A percentile compares a stretch with the other conserved stretches of the same genome.
These are phyloP conservation scores for Chloroceryle aenea DNA, from an alignment of 2,113 vertebrate genomes.

Conservation along the genomic window DNA sequence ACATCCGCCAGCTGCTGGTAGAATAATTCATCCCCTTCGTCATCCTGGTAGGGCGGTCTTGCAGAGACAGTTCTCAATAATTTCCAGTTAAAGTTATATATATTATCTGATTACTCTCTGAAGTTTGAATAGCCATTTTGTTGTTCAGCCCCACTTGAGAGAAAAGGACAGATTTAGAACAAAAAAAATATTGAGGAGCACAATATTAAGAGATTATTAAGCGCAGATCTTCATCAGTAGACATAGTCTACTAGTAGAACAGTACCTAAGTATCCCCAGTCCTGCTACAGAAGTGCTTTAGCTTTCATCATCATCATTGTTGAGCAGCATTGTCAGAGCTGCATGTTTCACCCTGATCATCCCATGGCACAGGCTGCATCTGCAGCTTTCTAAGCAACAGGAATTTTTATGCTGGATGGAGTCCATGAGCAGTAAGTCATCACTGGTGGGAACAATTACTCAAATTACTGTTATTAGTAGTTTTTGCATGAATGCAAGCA, in stretches of 20 bases:
- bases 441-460: background rate
- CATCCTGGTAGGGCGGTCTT: no score
- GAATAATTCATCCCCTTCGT: no score
- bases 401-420: background rate
- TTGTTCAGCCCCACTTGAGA: background rate
- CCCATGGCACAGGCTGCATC: background rate
- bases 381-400: background rate
- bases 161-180: background rate
- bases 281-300: background rate
- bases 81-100: background rate
- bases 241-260: background rate
- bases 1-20: no score
- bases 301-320: background rate
- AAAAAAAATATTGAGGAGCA: background rate
- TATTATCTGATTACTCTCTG: background rate
- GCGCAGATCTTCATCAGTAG: background rate
- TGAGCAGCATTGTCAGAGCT: background rate
- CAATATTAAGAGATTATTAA: background rate
- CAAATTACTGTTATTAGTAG: constrained; percentile 27
- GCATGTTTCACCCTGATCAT: background rate
- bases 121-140: background rate
- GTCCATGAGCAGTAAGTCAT: background rate
- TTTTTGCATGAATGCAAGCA: constrained; percentile 29
- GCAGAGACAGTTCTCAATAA: background rate
- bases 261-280: background rate